phyloP scores from a whole-genome alignment of 1,140 invertebrate species.

The Stegodyphus mimosarum region DNA sequence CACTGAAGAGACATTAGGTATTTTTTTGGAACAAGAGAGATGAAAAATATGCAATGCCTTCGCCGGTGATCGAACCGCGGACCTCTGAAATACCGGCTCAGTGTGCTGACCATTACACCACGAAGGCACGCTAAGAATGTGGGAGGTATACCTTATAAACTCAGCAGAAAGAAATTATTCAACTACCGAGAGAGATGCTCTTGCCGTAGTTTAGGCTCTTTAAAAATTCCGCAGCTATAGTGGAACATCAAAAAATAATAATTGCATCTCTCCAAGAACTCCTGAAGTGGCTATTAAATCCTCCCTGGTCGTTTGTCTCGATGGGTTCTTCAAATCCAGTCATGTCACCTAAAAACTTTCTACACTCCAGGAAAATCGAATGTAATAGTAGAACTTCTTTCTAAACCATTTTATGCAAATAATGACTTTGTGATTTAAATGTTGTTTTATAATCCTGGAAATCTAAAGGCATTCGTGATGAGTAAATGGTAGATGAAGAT shows the following conservation, averaged over 20 bases:
- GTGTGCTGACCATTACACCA: no score
- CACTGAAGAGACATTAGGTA: no score
- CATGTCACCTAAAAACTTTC: conserved; percentile 53
- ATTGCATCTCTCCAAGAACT: conserved; percentile 16
- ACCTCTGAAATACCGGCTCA: no score
- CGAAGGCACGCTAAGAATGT: no score
- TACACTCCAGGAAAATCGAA: conserved; percentile 61
- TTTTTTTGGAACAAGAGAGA: no score
- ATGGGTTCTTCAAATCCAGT: conserved; percentile 60
- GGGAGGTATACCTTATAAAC: no score
- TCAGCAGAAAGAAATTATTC: conserved; percentile 62
- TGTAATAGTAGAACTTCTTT: conserved; percentile 62
- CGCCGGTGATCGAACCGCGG: no score
- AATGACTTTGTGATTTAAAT: neutral
- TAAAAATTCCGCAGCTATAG: neutral
- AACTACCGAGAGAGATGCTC: conserved; percentile 68
- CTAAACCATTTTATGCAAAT: conserved; percentile 17
- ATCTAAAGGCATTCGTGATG: neutral
- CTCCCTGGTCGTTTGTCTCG: conserved; percentile 54
- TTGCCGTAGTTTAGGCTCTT: no score
- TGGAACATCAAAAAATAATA: conserved; percentile 16
- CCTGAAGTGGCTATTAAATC: conserved; percentile 60
- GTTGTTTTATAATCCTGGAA: neutral
- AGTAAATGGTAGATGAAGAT: neutral
- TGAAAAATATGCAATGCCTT: no score